These are phyloP conservation scores for Papilio polytes DNA, from an alignment of 1,140 invertebrate genomes.

Conservation along the genomic window DNA sequence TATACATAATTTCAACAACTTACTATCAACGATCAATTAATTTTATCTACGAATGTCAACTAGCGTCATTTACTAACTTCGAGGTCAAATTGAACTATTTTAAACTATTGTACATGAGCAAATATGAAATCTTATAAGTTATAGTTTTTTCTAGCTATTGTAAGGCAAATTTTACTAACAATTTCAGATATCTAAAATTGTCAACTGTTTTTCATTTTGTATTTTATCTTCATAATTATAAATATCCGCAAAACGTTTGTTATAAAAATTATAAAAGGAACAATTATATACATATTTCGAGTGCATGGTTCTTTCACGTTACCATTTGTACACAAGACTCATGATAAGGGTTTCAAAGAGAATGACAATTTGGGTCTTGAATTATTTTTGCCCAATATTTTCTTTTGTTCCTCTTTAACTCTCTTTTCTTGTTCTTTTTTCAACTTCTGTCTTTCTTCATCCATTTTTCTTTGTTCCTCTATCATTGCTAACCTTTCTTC, in stretches of 20 bases:
- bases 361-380: conserved; percentile 98
- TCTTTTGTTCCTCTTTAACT: conserved; percentile 97
- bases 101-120: background rate
- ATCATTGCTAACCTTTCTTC: conserved; percentile 98
- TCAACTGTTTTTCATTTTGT: background rate
- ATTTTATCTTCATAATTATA: background rate
- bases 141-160: background rate
- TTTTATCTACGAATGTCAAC: background rate
- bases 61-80: conserved; percentile 3
- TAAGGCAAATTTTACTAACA: background rate
- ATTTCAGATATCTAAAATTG: background rate
- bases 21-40: too few relatives aligned
- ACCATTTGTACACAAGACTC: conserved; percentile 61
- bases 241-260: background rate
- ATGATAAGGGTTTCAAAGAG: conserved; percentile 92
- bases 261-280: conserved; percentile 13
- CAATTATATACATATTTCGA: conserved; percentile 36
- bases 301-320: conserved; percentile 32
- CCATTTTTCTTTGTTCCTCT: conserved; percentile 97
- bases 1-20: too few relatives aligned
- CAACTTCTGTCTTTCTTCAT: conserved; percentile 96
- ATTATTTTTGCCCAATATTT: conserved; percentile 98
- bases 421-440: conserved; percentile 96
- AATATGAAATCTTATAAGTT: background rate
- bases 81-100: background rate